Evolutionary conservation across 2,888 invertebrate genomes (phyloP).

Genomic region (Phoenoteleia sp.): DNA sequence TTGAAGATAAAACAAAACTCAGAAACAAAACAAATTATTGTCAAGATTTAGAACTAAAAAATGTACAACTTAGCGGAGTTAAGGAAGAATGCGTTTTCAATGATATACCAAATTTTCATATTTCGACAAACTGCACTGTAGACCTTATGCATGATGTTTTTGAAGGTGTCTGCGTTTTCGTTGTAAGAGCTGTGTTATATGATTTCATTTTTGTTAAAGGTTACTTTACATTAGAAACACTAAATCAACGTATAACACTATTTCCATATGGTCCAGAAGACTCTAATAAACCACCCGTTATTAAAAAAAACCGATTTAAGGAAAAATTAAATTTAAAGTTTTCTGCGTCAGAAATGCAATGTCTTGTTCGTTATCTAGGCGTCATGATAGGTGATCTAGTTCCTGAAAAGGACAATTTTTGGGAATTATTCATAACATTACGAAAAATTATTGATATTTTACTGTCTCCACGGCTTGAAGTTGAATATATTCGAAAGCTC

Average conservation of each 20-base stretch:
- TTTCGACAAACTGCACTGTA: constrained; percentile 74
- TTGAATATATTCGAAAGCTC: constrained; percentile 6
- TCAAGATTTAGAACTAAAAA: too few relatives aligned
- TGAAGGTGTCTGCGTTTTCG: constrained; percentile 46
- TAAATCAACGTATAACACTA: constrained; percentile 47
- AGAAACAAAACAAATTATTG: too few relatives aligned
- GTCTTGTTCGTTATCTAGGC: constrained; percentile 57
- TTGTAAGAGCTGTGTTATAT: background rate
- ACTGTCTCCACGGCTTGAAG: constrained; percentile 36
- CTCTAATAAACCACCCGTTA: constrained; percentile 10
- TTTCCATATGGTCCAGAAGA: constrained; percentile 55
- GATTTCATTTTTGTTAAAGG: background rate
- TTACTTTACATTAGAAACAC: background rate
- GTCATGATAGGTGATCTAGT: constrained; percentile 64
- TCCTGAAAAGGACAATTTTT: constrained; percentile 52
- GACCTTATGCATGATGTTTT: background rate
- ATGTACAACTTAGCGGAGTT: too few relatives aligned
- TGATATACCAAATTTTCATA: constrained; percentile 72
- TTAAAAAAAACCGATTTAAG: constrained; percentile 54
- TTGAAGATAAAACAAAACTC: constrained; percentile 60
- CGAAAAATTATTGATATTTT: constrained; percentile 55
- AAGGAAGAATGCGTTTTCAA: constrained; percentile 75
- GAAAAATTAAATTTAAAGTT: constrained; percentile 50
- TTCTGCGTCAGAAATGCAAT: constrained; percentile 68
- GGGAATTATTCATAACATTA: constrained; percentile 43